A percentile compares a stretch with the other conserved stretches of the same genome.
phyloP scores from a whole-genome alignment of 2,797 vertebrate species.

The Microctenopoma lineatum region DNA sequence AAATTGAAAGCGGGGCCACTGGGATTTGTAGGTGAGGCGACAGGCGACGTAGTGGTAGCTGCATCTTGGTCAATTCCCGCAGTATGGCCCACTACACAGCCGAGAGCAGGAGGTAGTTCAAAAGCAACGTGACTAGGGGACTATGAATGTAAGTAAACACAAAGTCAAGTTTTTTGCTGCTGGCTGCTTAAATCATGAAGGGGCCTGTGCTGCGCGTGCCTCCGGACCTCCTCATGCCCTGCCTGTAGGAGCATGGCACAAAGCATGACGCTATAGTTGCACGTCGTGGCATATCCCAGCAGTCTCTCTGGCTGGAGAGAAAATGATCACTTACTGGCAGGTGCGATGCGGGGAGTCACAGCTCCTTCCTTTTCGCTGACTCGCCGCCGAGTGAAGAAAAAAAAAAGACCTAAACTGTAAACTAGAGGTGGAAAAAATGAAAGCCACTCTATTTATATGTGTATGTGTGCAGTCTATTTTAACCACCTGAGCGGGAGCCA shows the following conservation, averaged over 20 bases:
- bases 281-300: slow-evolving; percentile 76
- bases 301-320: slow-evolving; percentile 76
- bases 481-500: slow-evolving; percentile 87
- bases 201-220: neutral
- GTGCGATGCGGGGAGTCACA: slow-evolving; percentile 78
- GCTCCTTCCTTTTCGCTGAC: slow-evolving; percentile 74
- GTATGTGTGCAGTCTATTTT: slow-evolving; percentile 85
- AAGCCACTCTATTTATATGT: slow-evolving; percentile 60
- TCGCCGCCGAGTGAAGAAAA: slow-evolving; percentile 46
- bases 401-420: slow-evolving; percentile 25
- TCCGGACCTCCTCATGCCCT: slow-evolving; percentile 3
- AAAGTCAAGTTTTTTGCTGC: neutral
- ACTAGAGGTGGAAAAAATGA: slow-evolving; percentile 35
- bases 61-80: slow-evolving; percentile 72
- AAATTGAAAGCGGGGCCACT: slow-evolving; percentile 82
- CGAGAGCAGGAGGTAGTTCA: slow-evolving; percentile 10
- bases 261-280: slow-evolving; percentile 43
- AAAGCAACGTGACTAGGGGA: neutral
- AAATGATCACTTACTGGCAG: slow-evolving; percentile 83
- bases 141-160: neutral
- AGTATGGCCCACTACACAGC: slow-evolving; percentile 18
- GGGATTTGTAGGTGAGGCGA: slow-evolving; percentile 78
- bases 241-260: slow-evolving; percentile 27
- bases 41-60: slow-evolving; percentile 53
- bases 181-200: slow-evolving; percentile 10